phyloP scores from a whole-genome alignment of 2,888 invertebrate genomes.

The Nudaria mundana region DNA sequence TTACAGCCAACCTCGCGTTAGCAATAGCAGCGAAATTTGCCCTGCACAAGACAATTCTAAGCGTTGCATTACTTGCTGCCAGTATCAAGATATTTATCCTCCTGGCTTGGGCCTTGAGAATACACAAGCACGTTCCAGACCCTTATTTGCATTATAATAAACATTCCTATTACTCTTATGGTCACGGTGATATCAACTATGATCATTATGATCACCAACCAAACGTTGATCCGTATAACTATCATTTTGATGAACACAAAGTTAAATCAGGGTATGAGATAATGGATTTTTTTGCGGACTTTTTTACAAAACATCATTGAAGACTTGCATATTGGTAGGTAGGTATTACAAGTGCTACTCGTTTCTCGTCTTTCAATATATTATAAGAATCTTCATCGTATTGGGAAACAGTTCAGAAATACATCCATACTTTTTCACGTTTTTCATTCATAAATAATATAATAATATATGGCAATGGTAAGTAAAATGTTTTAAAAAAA shows the following conservation, averaged over 20 bases:
- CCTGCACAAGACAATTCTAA: constrained; percentile 60
- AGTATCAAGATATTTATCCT: constrained; percentile 56
- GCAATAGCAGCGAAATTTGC: constrained; percentile 63
- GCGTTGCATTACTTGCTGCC: constrained; percentile 52
- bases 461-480: too few species aligned
- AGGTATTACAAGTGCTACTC: too few species aligned
- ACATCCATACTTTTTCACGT: too few species aligned
- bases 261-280: constrained; percentile 19
- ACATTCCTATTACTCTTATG: constrained; percentile 13
- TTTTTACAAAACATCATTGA: constrained; percentile 17
- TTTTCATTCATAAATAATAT: too few species aligned
- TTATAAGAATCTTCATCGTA: too few species aligned
- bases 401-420: too few species aligned
- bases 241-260: constrained; percentile 19
- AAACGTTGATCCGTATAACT: constrained; percentile 7
- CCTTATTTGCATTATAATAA: constrained; percentile 50
- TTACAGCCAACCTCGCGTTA: constrained; percentile 69
- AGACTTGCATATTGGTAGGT: constrained; percentile 23
- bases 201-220: constrained; percentile 1
- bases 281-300: constrained; percentile 27
- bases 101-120: constrained; percentile 61
- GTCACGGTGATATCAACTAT: constrained; percentile 6
- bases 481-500: too few species aligned
- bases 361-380: too few species aligned
- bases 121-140: constrained; percentile 61